A percentile compares a stretch with the other conserved stretches of the same genome.
Evolutionary conservation across 2,888 invertebrate genomes (phyloP).

Genomic region (Smittia sp.): DNA sequence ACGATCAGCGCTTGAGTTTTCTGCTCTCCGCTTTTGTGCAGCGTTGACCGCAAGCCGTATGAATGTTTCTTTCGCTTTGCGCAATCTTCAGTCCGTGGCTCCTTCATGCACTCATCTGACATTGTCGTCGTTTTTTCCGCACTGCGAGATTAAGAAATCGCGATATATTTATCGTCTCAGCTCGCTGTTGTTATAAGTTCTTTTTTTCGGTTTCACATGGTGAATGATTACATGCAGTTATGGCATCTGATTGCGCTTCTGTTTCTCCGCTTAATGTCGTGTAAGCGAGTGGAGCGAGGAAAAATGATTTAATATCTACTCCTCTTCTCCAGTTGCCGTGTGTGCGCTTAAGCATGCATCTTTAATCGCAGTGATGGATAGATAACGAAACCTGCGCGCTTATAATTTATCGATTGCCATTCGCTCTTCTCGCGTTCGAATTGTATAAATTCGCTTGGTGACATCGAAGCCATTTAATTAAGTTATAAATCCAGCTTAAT

Average conservation of each 20-base stretch:
- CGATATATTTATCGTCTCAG: conserved; percentile 6
- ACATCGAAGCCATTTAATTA: conserved; percentile 39
- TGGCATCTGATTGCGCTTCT: conserved; percentile 34
- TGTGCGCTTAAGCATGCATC: not conserved
- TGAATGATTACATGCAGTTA: conserved; percentile 15
- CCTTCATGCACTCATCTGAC: conserved; percentile 11
- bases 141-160: conserved; percentile 16
- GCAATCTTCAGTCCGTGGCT: not conserved
- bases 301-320: conserved; percentile 29
- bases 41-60: conserved; percentile 17
- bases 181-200: not conserved
- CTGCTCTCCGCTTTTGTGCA: not conserved
- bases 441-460: conserved; percentile 17
- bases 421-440: not conserved
- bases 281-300: not conserved
- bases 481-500: conserved; percentile 32
- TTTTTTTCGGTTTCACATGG: not conserved
- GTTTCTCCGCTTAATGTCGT: conserved; percentile 4
- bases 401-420: conserved; percentile 19
- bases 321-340: not conserved
- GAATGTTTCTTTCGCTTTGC: not conserved
- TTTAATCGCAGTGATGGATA: conserved; percentile 23
- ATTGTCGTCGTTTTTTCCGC: conserved; percentile 8
- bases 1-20: conserved; percentile 16
- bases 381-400: conserved; percentile 7